phyloP scores from a whole-genome alignment of 2,113 vertebrate species.

The Cairina moschata region DNA sequence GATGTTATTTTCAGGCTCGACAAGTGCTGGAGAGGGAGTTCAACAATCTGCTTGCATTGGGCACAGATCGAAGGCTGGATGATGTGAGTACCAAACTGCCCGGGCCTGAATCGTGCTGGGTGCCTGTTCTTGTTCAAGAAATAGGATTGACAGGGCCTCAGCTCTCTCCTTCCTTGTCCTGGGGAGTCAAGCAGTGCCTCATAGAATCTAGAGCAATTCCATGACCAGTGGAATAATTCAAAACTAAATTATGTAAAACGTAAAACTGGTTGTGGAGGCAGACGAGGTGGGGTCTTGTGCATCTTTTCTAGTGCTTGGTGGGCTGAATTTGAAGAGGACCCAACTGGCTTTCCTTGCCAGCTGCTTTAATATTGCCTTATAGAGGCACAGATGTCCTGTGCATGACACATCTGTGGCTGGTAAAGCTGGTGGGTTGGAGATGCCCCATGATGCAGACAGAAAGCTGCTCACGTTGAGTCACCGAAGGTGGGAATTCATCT shows the following conservation, averaged over 20 bases:
- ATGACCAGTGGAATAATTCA: background rate
- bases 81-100: constrained; percentile 81
- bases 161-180: background rate
- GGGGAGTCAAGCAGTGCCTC: background rate
- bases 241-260: background rate
- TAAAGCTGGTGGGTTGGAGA: background rate
- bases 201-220: background rate
- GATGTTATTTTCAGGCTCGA: constrained; percentile 82
- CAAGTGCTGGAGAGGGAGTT: constrained; percentile 97
- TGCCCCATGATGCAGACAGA: background rate
- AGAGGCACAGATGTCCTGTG: background rate
- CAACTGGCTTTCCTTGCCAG: background rate
- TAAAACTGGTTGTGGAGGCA: background rate
- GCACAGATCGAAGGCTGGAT: constrained; percentile 92
- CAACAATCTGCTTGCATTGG: constrained; percentile 93
- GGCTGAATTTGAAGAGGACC: background rate
- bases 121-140: background rate
- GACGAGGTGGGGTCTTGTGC: background rate
- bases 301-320: background rate
- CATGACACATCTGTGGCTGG: background rate
- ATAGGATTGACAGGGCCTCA: background rate
- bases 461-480: background rate
- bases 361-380: background rate
- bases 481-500: background rate
- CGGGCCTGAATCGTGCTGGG: background rate